Conservation (phyloP, 2,888 invertebrate genomes). For the Endotricha flammealis region DNA sequence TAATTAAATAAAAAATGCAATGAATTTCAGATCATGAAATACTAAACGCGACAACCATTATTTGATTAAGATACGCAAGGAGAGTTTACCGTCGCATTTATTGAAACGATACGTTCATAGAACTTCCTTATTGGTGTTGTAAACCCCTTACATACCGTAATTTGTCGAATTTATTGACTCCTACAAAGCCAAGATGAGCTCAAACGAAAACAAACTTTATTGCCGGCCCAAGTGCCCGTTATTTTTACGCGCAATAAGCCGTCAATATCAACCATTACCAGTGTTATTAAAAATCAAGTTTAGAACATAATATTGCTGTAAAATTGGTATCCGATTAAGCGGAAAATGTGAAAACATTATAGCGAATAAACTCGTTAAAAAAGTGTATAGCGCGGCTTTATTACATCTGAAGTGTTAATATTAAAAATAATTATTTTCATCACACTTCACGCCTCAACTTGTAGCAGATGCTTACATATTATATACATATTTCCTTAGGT, state of each 20-base stretch:
- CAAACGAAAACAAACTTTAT: slow-evolving; percentile 50
- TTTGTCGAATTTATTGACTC: slow-evolving; percentile 11
- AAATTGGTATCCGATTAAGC: not conserved
- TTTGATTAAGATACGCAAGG: not conserved
- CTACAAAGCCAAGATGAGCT: slow-evolving; percentile 22
- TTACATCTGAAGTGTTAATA: too few relatives aligned
- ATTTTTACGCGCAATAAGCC: slow-evolving; percentile 37
- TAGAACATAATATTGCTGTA: slow-evolving; percentile 8
- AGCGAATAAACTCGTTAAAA: slow-evolving; percentile 1
- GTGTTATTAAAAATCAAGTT: slow-evolving; percentile 10
- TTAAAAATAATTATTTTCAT: too few relatives aligned
- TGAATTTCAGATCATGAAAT: too few relatives aligned
- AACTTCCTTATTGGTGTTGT: slow-evolving; percentile 8
- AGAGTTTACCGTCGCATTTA: slow-evolving; percentile 7
- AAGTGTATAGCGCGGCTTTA: too few relatives aligned
- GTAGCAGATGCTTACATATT: too few relatives aligned
- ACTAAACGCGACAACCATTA: too few relatives aligned
- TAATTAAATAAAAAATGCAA: too few relatives aligned
- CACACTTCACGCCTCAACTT: too few relatives aligned
- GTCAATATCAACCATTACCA: slow-evolving; percentile 22
- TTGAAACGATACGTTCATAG: slow-evolving; percentile 7
- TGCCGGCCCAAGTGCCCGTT: slow-evolving; percentile 39
- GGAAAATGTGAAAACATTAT: too few relatives aligned
- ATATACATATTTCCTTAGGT: too few relatives aligned
- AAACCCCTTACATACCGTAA: slow-evolving; percentile 7